Conservation (phyloP, 2,113 vertebrate genomes). For the Poicephalus meyeri region DNA sequence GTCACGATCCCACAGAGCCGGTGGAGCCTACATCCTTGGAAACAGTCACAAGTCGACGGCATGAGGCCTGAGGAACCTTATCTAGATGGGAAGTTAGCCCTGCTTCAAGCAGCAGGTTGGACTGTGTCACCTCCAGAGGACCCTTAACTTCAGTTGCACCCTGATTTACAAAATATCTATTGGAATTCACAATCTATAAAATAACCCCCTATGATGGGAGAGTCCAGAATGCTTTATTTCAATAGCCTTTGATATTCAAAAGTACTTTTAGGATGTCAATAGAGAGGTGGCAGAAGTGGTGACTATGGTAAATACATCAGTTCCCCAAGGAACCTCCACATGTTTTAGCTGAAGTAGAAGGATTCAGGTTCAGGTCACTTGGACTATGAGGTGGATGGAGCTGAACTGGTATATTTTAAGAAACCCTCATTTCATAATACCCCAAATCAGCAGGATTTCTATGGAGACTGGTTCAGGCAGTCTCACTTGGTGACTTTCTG, state of each 20-base stretch:
- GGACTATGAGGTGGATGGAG: no score
- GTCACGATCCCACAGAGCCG: neutral
- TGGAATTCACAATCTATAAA: neutral
- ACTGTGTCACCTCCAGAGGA: neutral
- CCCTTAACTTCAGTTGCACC: neutral
- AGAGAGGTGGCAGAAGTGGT: neutral
- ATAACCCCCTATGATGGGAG: neutral
- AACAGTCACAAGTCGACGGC: rapidly evolving
- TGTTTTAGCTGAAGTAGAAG: neutral
- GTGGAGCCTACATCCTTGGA: neutral
- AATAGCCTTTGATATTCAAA: neutral
- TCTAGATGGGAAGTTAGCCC: neutral
- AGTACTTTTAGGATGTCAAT: neutral
- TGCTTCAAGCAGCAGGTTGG: neutral
- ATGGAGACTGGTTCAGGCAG: neutral
- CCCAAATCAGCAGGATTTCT: neutral
- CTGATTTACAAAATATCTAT: neutral
- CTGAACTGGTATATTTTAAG: neutral
- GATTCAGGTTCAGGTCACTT: neutral
- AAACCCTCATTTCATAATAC: neutral
- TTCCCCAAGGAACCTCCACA: neutral
- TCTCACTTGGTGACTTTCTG: neutral
- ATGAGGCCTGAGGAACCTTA: neutral
- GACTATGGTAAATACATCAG: neutral
- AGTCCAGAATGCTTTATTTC: neutral